Evolutionary conservation across 1,140 invertebrate genomes (phyloP).

Genomic region (Zeugodacus cucurbitae): DNA sequence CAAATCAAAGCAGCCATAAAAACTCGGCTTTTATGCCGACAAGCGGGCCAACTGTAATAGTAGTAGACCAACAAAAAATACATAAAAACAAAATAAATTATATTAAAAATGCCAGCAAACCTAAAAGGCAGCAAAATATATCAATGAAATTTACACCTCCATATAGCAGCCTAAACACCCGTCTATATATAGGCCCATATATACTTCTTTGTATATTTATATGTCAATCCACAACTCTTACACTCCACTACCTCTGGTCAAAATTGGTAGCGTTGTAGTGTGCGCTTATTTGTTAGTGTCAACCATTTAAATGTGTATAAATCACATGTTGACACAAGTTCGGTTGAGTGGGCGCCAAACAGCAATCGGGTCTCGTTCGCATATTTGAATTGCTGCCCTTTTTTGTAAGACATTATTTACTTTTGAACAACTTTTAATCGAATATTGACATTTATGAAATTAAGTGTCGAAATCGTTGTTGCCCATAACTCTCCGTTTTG

Average conservation of each 20-base stretch:
- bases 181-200: not conserved
- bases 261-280: not conserved
- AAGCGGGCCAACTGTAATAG: not conserved
- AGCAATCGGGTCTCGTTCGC: not conserved
- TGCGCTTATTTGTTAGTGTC: not conserved
- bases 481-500: not conserved
- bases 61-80: not conserved
- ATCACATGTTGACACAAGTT: slow-evolving; percentile 7
- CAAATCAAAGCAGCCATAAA: slow-evolving; percentile 5
- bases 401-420: not conserved
- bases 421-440: not conserved
- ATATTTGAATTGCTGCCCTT: not conserved
- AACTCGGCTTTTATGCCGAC: not conserved
- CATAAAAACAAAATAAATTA: too few species aligned
- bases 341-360: not conserved
- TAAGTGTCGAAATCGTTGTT: not conserved
- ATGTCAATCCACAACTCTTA: not conserved
- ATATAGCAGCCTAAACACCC: not conserved
- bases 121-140: not conserved
- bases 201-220: not conserved
- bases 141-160: slow-evolving; percentile 18
- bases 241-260: not conserved
- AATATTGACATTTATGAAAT: not conserved
- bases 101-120: not conserved
- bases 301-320: slow-evolving; percentile 33